Evolutionary conservation across 2,113 vertebrate species (phyloP), one percentile per base, ranked within the genome.

Genomic region (Sterrhoptilus dennistouni): DNA sequence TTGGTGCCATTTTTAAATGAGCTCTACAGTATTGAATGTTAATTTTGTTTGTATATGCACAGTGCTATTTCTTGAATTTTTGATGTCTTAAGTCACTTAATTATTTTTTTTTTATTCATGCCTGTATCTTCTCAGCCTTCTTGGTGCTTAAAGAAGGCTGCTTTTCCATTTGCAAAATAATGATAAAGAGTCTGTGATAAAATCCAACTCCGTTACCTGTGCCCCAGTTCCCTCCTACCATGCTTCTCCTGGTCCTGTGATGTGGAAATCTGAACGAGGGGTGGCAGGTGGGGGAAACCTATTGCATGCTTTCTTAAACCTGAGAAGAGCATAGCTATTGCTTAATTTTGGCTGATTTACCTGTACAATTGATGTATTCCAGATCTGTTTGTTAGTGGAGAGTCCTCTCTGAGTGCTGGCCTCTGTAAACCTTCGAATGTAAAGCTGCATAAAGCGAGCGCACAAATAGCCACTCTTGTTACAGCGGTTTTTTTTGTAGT

Each of bases 391-490:
- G 95, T 97, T 96, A 95, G 96, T 97, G 95, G 89, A 63, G 95
- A 96, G 92, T 97, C 97, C 96, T 92, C 27, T 89, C 89, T 93
- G 97, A 97, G 96, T 95, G 95, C 96, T 97, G 90, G 88, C 95
- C 77, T 97, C 90, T 98, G 96, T 98, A 96, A 97, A 91, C 90
- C 49, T 94, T 96, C 59, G 79, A 98, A 94, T 97, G 92, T 95
- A 96, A 96, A 96, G 88, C 95, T 96, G 97, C 97, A 97, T 98
- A 97, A 98, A 98, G 92, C 94, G 47, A 97, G 94, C 42, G 35
- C 95, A 97, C 92, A 93, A 96, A 89, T 65, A 75, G 63, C 92
- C 94, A 77, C 90, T 96, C 94, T 92, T 92, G 70, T 96, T 89
- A 69, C 90, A 76, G 74, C 77, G 11, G 61, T 81, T 60, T 65